Percentiles rank a stretch among this genome's conserved stretches.
Evolutionary conservation across 1,140 invertebrate species (phyloP).

Genomic region (Subanguina moxae): DNA sequence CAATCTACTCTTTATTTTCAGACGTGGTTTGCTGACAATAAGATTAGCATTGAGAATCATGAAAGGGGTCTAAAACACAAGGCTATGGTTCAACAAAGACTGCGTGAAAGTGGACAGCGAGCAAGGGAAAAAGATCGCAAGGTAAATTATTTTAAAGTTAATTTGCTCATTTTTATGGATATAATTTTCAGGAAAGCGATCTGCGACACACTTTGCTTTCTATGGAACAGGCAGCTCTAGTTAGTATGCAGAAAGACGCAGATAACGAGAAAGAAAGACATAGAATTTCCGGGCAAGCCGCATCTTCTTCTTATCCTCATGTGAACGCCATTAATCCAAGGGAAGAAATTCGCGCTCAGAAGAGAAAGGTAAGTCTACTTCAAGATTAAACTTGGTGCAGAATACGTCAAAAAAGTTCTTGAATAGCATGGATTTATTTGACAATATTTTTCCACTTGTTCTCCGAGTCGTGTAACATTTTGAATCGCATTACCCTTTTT

Average conservation of each 20-base stretch:
- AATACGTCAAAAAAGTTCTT: too few species aligned
- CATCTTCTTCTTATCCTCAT: neutral
- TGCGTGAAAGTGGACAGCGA: conserved; percentile 70
- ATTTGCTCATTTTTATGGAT: neutral
- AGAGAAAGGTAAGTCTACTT: conserved; percentile 29
- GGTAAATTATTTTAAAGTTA: conserved; percentile 8
- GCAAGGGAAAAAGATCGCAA: conserved; percentile 35
- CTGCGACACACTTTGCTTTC: conserved; percentile 29
- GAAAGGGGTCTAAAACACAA: conserved; percentile 88
- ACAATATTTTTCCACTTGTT: too few species aligned
- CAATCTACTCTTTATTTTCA: neutral
- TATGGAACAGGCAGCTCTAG: conserved; percentile 30
- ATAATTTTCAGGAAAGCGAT: conserved; percentile 13
- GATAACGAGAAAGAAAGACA: conserved; percentile 2
- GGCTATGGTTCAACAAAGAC: conserved; percentile 80
- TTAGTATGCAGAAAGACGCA: conserved; percentile 13
- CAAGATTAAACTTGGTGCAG: conserved; percentile 6
- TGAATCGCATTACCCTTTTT: too few species aligned
- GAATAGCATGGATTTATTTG: too few species aligned
- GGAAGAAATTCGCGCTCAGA: conserved; percentile 25
- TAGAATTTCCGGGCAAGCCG: conserved; percentile 7
- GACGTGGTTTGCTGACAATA: conserved; percentile 91
- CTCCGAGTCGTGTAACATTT: too few species aligned
- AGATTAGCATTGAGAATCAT: conserved; percentile 90
- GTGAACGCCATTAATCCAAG: conserved; percentile 2